These are phyloP conservation scores for Odontamblyopus rebecca DNA, from an alignment of 2,797 vertebrate genomes.

Conservation along the genomic window DNA sequence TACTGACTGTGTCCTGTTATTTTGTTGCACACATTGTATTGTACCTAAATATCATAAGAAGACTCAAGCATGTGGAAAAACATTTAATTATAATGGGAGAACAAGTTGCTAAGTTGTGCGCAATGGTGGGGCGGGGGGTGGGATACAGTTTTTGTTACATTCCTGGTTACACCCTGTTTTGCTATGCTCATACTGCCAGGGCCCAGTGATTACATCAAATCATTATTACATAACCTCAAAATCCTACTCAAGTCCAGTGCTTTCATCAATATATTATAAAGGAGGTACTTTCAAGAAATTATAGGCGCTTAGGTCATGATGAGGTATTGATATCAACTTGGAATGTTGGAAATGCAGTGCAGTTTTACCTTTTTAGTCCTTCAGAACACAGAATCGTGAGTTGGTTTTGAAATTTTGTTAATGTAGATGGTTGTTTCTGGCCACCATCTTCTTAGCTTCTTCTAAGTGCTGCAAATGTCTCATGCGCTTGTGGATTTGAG, in stretches of 20 bases:
- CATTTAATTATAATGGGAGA: constrained; percentile 32
- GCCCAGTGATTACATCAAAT: constrained; percentile 60
- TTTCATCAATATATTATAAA: constrained; percentile 2
- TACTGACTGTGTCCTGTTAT: constrained; percentile 46
- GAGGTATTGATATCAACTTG: not conserved
- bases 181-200: constrained; percentile 51
- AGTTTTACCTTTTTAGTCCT: too few relatives aligned
- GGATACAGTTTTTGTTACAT: constrained; percentile 60
- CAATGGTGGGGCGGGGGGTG: constrained; percentile 20
- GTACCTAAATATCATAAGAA: constrained; percentile 17
- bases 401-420: too few relatives aligned
- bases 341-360: not conserved
- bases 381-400: too few relatives aligned
- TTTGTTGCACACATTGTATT: constrained; percentile 41
- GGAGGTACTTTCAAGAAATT: not conserved
- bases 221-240: constrained; percentile 56
- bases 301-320: not conserved
- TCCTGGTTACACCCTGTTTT: constrained; percentile 76
- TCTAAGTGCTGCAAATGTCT: not conserved
- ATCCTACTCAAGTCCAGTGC: constrained; percentile 1
- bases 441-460: not conserved
- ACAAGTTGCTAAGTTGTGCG: constrained; percentile 20
- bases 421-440: not conserved
- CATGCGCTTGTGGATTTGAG: not conserved
- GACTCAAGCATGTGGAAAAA: constrained; percentile 20